phyloP scores from a whole-genome alignment of 2,888 invertebrate species.

The Pristionchus fissidentatus region DNA sequence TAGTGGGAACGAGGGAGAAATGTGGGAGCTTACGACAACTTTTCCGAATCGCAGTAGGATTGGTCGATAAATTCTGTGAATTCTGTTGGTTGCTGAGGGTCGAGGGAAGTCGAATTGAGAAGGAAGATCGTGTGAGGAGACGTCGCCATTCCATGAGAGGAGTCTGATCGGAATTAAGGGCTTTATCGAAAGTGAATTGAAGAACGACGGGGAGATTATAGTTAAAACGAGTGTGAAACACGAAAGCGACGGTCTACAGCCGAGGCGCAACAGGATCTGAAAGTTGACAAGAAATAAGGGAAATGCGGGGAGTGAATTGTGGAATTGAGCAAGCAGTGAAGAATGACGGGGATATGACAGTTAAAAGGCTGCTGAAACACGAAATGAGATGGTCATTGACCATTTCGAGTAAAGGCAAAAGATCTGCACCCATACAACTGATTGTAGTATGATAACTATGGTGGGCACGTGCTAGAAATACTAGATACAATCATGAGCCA shows the following conservation, averaged over 20 bases:
- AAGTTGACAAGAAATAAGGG: neutral
- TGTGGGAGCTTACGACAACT: neutral
- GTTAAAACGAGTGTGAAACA: neutral
- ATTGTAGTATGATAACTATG: too few species aligned
- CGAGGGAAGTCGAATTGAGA: constrained; percentile 10
- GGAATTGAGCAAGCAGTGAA: too few species aligned
- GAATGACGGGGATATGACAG: too few species aligned
- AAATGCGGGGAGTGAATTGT: too few species aligned
- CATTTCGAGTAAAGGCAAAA: too few species aligned
- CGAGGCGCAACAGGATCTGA: neutral
- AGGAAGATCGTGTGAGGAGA: neutral
- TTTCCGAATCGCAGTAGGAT: constrained; percentile 13
- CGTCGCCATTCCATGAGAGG: constrained; percentile 29
- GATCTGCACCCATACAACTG: too few species aligned
- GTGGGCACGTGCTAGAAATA: neutral
- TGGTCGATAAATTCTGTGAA: too few species aligned
- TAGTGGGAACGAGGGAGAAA: too few species aligned
- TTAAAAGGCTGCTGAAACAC: too few species aligned
- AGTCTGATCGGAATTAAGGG: constrained; percentile 5
- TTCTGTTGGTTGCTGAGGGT: neutral
- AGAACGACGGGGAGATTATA: too few species aligned
- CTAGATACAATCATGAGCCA: too few species aligned
- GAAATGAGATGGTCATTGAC: too few species aligned
- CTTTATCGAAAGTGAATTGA: neutral
- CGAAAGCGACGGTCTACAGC: neutral